These are phyloP conservation scores for Aleiodes leptofemur DNA, from an alignment of 2,888 invertebrate genomes.

Conservation along the genomic window DNA sequence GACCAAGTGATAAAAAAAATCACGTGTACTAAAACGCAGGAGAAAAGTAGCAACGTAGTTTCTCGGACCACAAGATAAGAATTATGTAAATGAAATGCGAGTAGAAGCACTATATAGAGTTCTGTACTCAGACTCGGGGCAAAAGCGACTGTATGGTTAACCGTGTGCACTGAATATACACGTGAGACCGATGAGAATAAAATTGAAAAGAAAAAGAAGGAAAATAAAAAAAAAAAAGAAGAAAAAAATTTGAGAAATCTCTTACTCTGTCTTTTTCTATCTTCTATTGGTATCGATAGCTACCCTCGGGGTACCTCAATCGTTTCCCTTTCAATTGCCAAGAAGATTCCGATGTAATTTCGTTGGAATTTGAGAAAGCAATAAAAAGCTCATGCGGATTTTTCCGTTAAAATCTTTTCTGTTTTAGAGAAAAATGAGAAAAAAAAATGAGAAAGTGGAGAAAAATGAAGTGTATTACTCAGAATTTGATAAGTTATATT, in stretches of 20 bases:
- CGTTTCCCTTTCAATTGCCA: neutral
- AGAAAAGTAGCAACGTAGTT: too few species aligned
- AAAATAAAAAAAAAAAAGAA: too few species aligned
- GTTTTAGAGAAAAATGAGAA: slow-evolving; percentile 34
- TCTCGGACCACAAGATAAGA: too few species aligned
- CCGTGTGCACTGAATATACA: neutral
- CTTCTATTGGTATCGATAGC: neutral
- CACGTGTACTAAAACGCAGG: too few species aligned
- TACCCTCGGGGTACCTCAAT: neutral
- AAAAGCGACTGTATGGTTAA: neutral
- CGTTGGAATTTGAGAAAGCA: neutral
- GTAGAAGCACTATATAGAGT: too few species aligned
- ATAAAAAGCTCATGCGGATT: neutral
- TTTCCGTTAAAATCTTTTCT: neutral
- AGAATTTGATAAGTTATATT: neutral
- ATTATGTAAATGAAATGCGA: too few species aligned
- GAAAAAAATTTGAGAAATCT: too few species aligned
- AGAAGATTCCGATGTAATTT: neutral
- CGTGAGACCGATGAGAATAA: slow-evolving; percentile 9
- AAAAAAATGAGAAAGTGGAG: neutral
- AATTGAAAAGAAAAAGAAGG: neutral
- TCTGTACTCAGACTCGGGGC: too few species aligned
- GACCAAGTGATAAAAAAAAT: too few species aligned
- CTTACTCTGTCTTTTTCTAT: too few species aligned
- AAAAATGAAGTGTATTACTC: too few species aligned